Evolutionary conservation across 2,113 vertebrate genomes (phyloP).

Genomic region (Tupaia tana): DNA sequence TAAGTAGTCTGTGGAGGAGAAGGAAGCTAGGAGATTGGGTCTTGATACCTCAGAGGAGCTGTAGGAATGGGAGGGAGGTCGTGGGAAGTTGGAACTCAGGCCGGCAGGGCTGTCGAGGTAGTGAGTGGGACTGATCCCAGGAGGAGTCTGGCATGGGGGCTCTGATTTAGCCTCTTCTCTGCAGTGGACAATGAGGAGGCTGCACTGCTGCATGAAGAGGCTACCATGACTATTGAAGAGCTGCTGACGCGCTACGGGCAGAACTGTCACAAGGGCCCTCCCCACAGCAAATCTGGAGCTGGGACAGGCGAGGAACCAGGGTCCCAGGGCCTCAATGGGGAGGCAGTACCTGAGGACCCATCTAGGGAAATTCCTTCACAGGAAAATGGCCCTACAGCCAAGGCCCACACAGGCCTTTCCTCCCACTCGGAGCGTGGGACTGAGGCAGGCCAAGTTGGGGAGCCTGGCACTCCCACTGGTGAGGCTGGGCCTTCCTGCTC

Average conservation of each 20-base stretch:
- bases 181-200: conserved; percentile 98
- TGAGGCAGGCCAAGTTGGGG: conserved; percentile 88
- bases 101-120: background rate
- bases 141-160: conserved; percentile 59
- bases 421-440: conserved; percentile 87
- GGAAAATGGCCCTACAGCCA: conserved; percentile 86
- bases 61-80: conserved; percentile 8
- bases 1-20: background rate
- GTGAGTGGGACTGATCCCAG: background rate
- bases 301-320: conserved; percentile 86
- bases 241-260: conserved; percentile 96
- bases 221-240: conserved; percentile 99
- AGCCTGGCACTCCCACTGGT: conserved; percentile 89
- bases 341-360: conserved; percentile 88
- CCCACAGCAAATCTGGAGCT: conserved; percentile 78
- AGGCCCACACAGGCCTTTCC: conserved; percentile 85
- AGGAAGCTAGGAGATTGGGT: background rate
- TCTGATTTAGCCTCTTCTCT: conserved; percentile 70
- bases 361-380: conserved; percentile 83
- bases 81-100: background rate
- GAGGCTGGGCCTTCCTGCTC: conserved; percentile 98
- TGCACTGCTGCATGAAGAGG: conserved; percentile 96
- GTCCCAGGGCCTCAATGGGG: conserved; percentile 90
- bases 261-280: conserved; percentile 91
- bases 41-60: background rate